phyloP scores from a whole-genome alignment of 2,113 vertebrate genomes.

The Coptodon rendalli region DNA sequence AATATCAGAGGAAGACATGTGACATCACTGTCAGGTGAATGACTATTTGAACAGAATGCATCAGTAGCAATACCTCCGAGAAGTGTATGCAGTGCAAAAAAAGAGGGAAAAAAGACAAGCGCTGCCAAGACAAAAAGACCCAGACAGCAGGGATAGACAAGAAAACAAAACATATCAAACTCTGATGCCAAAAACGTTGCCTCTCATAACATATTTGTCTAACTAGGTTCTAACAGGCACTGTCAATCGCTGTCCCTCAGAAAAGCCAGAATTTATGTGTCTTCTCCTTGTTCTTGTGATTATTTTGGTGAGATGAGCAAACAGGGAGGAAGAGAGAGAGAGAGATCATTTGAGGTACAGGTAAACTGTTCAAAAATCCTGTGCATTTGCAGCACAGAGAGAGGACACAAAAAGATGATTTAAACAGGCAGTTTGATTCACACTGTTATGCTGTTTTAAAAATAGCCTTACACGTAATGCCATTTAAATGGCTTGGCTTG shows the following conservation, averaged over 20 bases:
- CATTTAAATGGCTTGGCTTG: slow-evolving; percentile 37
- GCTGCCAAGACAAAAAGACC: slow-evolving; percentile 10
- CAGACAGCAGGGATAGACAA: neutral
- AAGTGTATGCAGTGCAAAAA: slow-evolving; percentile 22
- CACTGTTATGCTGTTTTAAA: slow-evolving; percentile 42
- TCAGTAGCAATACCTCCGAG: slow-evolving; percentile 2
- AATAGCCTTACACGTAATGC: slow-evolving; percentile 27
- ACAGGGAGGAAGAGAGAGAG: neutral
- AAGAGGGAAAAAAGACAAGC: neutral
- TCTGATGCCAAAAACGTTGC: neutral
- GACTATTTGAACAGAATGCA: neutral
- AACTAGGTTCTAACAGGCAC: slow-evolving; percentile 3
- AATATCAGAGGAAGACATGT: neutral
- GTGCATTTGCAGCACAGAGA: neutral
- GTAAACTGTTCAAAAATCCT: neutral
- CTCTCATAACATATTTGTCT: neutral
- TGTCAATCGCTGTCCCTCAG: slow-evolving; percentile 24
- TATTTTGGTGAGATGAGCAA: neutral
- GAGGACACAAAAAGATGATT: slow-evolving; percentile 11
- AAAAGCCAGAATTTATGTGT: neutral
- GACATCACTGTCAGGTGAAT: slow-evolving; percentile 16
- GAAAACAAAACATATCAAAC: slow-evolving; percentile 35
- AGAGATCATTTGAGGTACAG: neutral
- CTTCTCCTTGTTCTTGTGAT: neutral
- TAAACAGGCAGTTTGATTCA: neutral